Percentiles rank a stretch among this genome's conserved stretches.
These are phyloP conservation scores for Bombus picipes DNA, from an alignment of 1,140 invertebrate genomes.

Conservation along the genomic window DNA sequence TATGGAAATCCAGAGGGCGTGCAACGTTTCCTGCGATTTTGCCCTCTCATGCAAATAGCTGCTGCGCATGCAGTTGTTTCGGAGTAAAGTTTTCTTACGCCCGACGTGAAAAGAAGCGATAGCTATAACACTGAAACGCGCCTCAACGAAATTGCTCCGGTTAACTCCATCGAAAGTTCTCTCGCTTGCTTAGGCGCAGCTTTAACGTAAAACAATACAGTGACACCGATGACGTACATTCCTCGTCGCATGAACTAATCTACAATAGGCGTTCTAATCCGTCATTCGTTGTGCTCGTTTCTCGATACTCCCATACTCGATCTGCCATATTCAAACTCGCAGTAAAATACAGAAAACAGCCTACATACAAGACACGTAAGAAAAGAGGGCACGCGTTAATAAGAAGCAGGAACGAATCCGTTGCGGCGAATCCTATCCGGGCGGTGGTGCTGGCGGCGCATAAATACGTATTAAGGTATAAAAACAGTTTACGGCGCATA, in stretches of 20 bases:
- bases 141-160: too few species aligned
- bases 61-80: too few species aligned
- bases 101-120: too few species aligned
- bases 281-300: neutral
- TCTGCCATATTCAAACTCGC: neutral
- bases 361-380: too few species aligned
- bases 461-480: slow-evolving; percentile 49
- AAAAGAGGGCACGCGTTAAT: slow-evolving; percentile 2
- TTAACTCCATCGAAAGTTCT: too few species aligned
- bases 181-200: too few species aligned
- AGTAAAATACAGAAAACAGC: neutral
- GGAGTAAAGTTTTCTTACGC: too few species aligned
- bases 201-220: too few species aligned
- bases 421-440: neutral
- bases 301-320: too few species aligned
- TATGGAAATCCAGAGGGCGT: neutral
- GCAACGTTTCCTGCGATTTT: neutral
- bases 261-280: neutral
- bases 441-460: slow-evolving; percentile 15
- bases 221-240: neutral
- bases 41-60: neutral
- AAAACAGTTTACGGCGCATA: slow-evolving; percentile 51
- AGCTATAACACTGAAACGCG: too few species aligned
- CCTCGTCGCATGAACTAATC: neutral
- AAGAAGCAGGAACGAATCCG: slow-evolving; percentile 12